Conservation (phyloP, 2,797 vertebrate species). For the Typhlichthys subterraneus region DNA sequence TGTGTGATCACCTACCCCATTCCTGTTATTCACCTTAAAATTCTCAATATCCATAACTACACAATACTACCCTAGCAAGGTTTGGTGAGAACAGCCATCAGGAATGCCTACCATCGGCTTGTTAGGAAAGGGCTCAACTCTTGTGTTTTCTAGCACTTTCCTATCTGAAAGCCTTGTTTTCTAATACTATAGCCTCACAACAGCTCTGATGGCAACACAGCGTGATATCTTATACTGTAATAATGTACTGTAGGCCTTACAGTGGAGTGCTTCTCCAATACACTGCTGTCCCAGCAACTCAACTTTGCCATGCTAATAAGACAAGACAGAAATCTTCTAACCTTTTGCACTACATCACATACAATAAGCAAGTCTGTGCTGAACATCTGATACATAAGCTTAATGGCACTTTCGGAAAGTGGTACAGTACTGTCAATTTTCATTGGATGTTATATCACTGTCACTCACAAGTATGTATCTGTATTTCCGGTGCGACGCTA, state of each 20-base stretch:
- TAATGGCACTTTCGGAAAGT: too few relatives aligned
- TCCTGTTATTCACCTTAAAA: constrained; percentile 39
- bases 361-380: too few relatives aligned
- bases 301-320: constrained; percentile 40
- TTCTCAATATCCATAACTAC: constrained; percentile 46
- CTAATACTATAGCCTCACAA: constrained; percentile 25
- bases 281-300: constrained; percentile 24
- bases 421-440: too few relatives aligned
- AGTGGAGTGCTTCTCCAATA: constrained; percentile 21
- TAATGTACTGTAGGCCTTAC: constrained; percentile 28
- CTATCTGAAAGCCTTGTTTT: constrained; percentile 36
- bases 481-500: too few relatives aligned
- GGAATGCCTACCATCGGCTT: constrained; percentile 46
- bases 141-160: constrained; percentile 20
- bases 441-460: neutral
- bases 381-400: too few relatives aligned
- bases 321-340: too few relatives aligned
- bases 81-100: constrained; percentile 47
- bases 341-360: too few relatives aligned
- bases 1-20: constrained; percentile 23
- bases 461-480: neutral
- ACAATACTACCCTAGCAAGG: constrained; percentile 39
- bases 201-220: neutral
- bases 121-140: constrained; percentile 30
- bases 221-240: constrained; percentile 32